These are phyloP conservation scores for Corythucha ciliata DNA, from an alignment of 2,888 invertebrate genomes.

Conservation along the genomic window DNA sequence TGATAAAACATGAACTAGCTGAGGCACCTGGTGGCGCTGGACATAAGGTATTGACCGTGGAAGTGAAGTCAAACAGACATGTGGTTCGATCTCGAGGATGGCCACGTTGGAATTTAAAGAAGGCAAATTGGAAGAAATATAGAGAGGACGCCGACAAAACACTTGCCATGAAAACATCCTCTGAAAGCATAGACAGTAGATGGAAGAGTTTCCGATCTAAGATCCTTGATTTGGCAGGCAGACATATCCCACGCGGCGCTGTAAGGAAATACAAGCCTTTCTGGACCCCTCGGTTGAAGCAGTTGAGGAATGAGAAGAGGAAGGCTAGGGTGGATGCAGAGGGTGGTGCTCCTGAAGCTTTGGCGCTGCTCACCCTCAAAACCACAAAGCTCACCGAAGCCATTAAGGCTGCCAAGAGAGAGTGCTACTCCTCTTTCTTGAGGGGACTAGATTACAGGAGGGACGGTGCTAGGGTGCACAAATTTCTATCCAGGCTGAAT, in stretches of 20 bases:
- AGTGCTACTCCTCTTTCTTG: neutral
- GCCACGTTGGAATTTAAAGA: too few species aligned
- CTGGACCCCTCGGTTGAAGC: too few species aligned
- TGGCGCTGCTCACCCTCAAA: neutral
- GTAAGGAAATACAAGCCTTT: neutral
- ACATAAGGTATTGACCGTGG: constrained; percentile 4
- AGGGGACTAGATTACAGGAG: constrained; percentile 1
- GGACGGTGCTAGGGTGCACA: constrained; percentile 6
- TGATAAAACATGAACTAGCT: neutral
- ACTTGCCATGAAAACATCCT: neutral
- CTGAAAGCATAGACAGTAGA: neutral
- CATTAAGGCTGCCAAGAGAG: neutral
- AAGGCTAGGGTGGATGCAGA: constrained; percentile 1
- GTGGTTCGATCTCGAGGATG: neutral
- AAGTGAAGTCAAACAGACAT: neutral
- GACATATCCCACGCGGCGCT: neutral
- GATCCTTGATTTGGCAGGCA: neutral
- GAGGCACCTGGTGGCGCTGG: constrained; percentile 12
- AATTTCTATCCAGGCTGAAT: constrained; percentile 7
- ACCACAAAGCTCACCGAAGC: neutral
- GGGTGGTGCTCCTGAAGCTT: neutral
- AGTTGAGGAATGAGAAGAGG: neutral
- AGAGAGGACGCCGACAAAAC: neutral
- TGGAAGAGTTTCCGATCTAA: neutral
- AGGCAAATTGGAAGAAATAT: constrained; percentile 1